Base-by-base conservation (phyloP, 2,797 vertebrate genomes). In the Tangara arthus region DNA sequence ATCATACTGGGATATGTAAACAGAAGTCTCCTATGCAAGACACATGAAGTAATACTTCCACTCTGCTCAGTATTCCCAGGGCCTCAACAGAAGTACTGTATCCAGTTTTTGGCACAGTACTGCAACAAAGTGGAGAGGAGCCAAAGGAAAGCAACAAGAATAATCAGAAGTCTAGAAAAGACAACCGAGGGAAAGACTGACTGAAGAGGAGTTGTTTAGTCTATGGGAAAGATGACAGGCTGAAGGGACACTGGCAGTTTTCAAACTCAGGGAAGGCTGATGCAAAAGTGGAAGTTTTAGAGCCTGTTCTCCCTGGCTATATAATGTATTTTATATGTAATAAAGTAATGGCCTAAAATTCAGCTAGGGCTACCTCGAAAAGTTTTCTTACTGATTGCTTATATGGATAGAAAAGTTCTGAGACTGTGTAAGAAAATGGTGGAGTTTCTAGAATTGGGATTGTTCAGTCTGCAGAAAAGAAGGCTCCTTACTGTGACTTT, bases 131-230 rank as follows among this genome's bases (percentile, higher is more conserved):
- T 50, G 89, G 94, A 95, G 69, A 57, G 61, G 39, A 35, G 87
- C 93, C 96, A 96, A 94, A 78, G 72, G 93, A 86, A 90, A 96
- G 82, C 49, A 89, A 64, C 19, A 32, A 35, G 82, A 94, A 86
- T 81, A 85, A 90, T 73, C 85, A 86, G 37, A 42, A 83, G 76
- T 42, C 49, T 57, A 73, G 72, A 77, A 81, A 75, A 81, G 91
- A 46, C 87, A 94, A 47, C 64, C 1, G 8, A 30, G 49, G 72
- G 87, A 71, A 93, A 78, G 76, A 35, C 50, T 47, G 85, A 77
- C 49, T 0, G 20, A 71, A 68, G 60, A 55, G 21, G 35, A 66
- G 79, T 17, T 93, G 85, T 96, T 94, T 88, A 89, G 95, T 91
- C 89, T 94, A 1, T 7, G 1, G 82, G 52, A 52, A 68, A 68